phyloP scores from a whole-genome alignment of 1,140 invertebrate species.

The Musca vetustissima region DNA sequence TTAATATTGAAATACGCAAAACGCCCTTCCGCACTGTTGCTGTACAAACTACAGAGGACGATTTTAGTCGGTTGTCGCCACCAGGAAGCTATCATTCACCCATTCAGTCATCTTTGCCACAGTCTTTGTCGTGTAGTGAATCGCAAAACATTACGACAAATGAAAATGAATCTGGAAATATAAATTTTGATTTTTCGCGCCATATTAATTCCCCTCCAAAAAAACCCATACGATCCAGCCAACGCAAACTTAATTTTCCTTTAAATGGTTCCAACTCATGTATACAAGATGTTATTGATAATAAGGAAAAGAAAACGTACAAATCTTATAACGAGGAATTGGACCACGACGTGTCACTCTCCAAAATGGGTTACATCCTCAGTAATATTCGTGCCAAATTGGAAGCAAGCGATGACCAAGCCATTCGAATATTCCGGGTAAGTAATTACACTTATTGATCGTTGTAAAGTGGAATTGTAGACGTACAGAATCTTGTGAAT shows the following conservation, averaged over 20 bases:
- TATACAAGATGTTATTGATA: background rate
- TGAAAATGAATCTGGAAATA: slow-evolving; percentile 13
- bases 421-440: slow-evolving; percentile 44
- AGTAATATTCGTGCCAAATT: slow-evolving; percentile 47
- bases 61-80: slow-evolving; percentile 36
- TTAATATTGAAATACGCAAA: background rate
- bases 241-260: slow-evolving; percentile 43
- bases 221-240: slow-evolving; percentile 37
- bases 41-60: slow-evolving; percentile 43
- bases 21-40: slow-evolving; percentile 38
- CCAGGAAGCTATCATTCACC: slow-evolving; percentile 51
- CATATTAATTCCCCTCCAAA: slow-evolving; percentile 44
- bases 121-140: slow-evolving; percentile 31
- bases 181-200: slow-evolving; percentile 47
- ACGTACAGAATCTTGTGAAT: no score
- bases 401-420: slow-evolving; percentile 46
- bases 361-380: slow-evolving; percentile 48
- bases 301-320: slow-evolving; percentile 36
- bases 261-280: background rate
- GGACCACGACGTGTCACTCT: slow-evolving; percentile 47
- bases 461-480: no score
- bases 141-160: slow-evolving; percentile 30
- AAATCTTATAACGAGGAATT: slow-evolving; percentile 48
- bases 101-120: slow-evolving; percentile 38
- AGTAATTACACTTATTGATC: no score